phyloP scores from a whole-genome alignment of 1,140 invertebrate species.

The Lordiphosa stackelbergi region DNA sequence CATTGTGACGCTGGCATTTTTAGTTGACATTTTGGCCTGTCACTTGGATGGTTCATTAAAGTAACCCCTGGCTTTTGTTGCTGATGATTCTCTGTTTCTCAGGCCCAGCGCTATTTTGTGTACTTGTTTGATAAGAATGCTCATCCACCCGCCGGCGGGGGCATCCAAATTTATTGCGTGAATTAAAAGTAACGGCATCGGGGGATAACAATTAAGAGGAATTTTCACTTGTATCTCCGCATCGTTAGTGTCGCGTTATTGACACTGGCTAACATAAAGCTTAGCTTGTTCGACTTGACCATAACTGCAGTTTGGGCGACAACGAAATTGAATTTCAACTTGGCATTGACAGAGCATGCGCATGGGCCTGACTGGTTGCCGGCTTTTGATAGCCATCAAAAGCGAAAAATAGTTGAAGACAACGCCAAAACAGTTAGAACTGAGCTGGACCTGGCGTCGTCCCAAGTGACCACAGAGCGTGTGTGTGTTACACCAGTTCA shows the following conservation, averaged over 20 bases:
- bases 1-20: conserved; percentile 15
- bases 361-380: conserved; percentile 5
- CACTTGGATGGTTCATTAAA: conserved; percentile 11
- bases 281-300: conserved; percentile 12
- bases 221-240: conserved; percentile 7
- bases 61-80: background rate
- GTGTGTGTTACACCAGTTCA: conserved; percentile 5
- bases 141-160: background rate
- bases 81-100: background rate
- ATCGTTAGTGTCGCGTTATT: conserved; percentile 13
- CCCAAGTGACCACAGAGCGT: conserved; percentile 5
- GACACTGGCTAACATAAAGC: conserved; percentile 13
- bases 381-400: conserved; percentile 12
- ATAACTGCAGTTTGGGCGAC: conserved; percentile 13
- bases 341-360: conserved; percentile 14
- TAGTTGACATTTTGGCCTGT: conserved; percentile 13
- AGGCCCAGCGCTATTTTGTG: background rate
- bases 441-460: background rate
- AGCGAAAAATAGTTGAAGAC: conserved; percentile 9
- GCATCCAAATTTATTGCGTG: conserved; percentile 8
- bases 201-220: conserved; percentile 13
- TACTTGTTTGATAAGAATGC: background rate
- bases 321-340: conserved; percentile 12
- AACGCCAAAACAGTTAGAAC: conserved; percentile 9
- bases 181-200: conserved; percentile 4